These are phyloP conservation scores for Drosophila athabasca DNA, from an alignment of 1,140 invertebrate species.

Conservation along the genomic window DNA sequence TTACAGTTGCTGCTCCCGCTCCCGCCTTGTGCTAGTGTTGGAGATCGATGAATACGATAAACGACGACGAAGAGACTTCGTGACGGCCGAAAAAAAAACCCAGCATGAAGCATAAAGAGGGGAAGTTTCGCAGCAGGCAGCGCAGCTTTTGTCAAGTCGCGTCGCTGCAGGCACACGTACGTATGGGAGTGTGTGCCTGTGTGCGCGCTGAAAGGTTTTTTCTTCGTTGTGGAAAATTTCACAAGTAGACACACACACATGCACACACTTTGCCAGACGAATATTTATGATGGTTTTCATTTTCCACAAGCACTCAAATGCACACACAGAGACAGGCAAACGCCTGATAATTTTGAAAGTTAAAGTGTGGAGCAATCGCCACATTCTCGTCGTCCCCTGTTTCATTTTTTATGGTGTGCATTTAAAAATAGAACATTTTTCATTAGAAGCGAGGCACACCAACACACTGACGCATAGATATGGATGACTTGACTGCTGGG, in stretches of 20 bases:
- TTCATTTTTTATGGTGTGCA: conserved; percentile 54
- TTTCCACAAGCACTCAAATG: conserved; percentile 29
- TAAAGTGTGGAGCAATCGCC: conserved; percentile 73
- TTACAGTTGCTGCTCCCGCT: conserved; percentile 63
- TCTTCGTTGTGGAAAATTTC: conserved; percentile 79
- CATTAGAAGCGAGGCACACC: conserved; percentile 50
- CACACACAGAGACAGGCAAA: conserved; percentile 14
- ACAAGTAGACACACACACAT: conserved; percentile 52
- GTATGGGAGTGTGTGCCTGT: conserved; percentile 26
- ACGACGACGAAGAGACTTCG: conserved; percentile 76
- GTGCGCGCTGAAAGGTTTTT: conserved; percentile 44
- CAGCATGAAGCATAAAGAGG: conserved; percentile 75
- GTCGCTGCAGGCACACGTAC: conserved; percentile 45
- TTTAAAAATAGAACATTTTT: conserved; percentile 80
- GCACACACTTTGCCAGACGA: conserved; percentile 23
- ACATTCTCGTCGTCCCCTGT: conserved; percentile 36
- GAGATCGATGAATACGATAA: conserved; percentile 82
- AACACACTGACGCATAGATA: conserved; percentile 45
- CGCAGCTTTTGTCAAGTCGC: conserved; percentile 11
- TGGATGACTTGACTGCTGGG: conserved; percentile 18
- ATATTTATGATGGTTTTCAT: conserved; percentile 54
- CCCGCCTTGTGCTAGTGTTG: conserved; percentile 49
- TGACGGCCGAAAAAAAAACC: conserved; percentile 51
- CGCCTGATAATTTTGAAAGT: conserved; percentile 76
- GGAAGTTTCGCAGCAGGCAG: conserved; percentile 67